These are phyloP conservation scores for Sphyrna mokarran DNA, from an alignment of 2,113 vertebrate genomes.

Conservation along the genomic window DNA sequence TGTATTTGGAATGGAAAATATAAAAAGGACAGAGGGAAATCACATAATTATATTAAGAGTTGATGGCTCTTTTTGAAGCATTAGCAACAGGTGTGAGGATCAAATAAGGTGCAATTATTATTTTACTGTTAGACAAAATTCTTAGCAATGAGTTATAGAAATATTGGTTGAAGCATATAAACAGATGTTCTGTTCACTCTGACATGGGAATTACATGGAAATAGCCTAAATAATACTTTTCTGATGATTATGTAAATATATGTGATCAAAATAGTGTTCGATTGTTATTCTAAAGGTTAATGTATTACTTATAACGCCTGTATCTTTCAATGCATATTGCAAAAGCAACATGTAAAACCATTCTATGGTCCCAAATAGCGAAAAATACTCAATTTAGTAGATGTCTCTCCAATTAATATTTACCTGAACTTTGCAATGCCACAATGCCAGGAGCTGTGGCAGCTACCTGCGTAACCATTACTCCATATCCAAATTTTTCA, in stretches of 20 bases:
- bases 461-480: conserved; percentile 82
- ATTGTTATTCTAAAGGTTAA: background rate
- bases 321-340: background rate
- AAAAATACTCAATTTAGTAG: background rate
- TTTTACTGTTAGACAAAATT: background rate
- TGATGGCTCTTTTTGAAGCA: background rate
- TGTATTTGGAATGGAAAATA: background rate
- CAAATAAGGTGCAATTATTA: background rate
- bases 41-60: background rate
- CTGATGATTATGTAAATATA: background rate
- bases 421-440: conserved; percentile 78
- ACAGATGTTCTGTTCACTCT: background rate
- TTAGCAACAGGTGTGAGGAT: background rate
- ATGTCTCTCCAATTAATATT: background rate
- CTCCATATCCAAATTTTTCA: conserved; percentile 75
- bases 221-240: background rate
- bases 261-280: background rate
- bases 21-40: background rate
- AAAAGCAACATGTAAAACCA: background rate
- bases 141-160: background rate
- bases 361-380: background rate
- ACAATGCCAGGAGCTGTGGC: conserved; percentile 69
- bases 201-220: background rate
- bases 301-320: background rate
- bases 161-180: background rate